Base-by-base conservation (phyloP, 2,113 vertebrate genomes). In the Pycnonotus jocosus region DNA sequence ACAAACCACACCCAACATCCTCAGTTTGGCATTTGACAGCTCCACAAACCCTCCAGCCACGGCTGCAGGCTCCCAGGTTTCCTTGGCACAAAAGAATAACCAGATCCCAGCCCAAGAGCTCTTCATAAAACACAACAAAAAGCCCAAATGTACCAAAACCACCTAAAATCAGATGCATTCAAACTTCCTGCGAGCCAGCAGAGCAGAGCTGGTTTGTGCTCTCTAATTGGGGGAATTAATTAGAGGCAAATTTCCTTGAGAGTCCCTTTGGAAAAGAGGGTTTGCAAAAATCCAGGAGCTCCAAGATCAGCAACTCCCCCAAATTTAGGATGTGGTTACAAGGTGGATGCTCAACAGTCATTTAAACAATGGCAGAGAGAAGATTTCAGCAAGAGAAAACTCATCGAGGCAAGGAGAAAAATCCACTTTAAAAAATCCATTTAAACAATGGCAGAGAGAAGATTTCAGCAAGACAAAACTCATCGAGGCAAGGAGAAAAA, bases 271-370 rank as follows among this genome's bases (percentile, higher is more conserved):
- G 50, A 42, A 35, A 84, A 21, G 2, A 17, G 28, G 1, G 3
- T 13, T 18, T 70, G 78, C 35, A 50, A 7, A 7, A 47, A 31
- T 28, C 0, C 0, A 48, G 28, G 35, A 23, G 44, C 70, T 28
- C 19, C 13, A 70, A 62, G 0, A 38, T 12, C 64, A 73, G 80
- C 62, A 20, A 0, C 40, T 47, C 9, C 19, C 37, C 10, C 31
- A 12, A 54, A 11, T 15, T 31, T 0, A 6, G 61, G 42, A n/a
- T 0, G 1, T 1, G 25, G 12, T 7, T 11, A 10, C 30, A 12
- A 40, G 28, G 48, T 11, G 24, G 16, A 10, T 3, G 47, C 14
- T 5, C 24, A 30, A 13, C 10, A 19, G 57, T 1, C 15, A 22
- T 1, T 60, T 2, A 44, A 60, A 69, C 6, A 18, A 30, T 0